phyloP scores from a whole-genome alignment of 2,888 invertebrate species.

The Cecidostiba fungosa region DNA sequence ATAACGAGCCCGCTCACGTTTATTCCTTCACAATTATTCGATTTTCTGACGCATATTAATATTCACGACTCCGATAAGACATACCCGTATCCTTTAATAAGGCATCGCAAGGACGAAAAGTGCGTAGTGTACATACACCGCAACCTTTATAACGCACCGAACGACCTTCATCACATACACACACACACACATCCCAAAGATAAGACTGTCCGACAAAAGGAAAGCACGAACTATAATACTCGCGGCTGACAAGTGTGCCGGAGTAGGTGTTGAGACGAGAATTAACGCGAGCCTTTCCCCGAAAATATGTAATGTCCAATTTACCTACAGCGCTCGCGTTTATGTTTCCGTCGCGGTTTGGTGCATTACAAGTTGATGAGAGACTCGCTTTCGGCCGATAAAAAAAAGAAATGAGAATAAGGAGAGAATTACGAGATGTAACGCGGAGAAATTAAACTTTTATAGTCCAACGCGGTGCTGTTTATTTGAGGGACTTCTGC shows the following conservation, averaged over 20 bases:
- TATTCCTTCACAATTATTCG: background rate
- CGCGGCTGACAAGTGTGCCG: constrained; percentile 5
- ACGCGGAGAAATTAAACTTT: constrained; percentile 36
- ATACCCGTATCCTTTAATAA: constrained; percentile 21
- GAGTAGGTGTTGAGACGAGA: constrained; percentile 68
- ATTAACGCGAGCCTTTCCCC: constrained; percentile 65
- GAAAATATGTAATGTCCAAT: constrained; percentile 66
- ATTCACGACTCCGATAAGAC: constrained; percentile 17
- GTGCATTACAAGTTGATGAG: constrained; percentile 34
- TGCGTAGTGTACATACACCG: background rate
- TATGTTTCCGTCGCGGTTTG: constrained; percentile 2
- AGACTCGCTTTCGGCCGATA: background rate
- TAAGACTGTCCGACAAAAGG: background rate
- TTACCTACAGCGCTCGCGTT: constrained; percentile 51
- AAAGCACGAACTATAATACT: background rate
- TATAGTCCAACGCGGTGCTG: constrained; percentile 19
- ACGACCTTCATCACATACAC: background rate
- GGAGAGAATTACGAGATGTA: background rate
- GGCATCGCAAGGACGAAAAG: constrained; percentile 8
- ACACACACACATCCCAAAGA: background rate
- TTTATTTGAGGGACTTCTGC: background rate
- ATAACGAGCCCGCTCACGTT: background rate
- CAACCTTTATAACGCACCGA: constrained; percentile 16
- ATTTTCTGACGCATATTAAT: constrained; percentile 25
- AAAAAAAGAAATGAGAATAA: background rate